phyloP scores from a whole-genome alignment of 2,888 invertebrate genomes.

The Agrypnus murinus region DNA sequence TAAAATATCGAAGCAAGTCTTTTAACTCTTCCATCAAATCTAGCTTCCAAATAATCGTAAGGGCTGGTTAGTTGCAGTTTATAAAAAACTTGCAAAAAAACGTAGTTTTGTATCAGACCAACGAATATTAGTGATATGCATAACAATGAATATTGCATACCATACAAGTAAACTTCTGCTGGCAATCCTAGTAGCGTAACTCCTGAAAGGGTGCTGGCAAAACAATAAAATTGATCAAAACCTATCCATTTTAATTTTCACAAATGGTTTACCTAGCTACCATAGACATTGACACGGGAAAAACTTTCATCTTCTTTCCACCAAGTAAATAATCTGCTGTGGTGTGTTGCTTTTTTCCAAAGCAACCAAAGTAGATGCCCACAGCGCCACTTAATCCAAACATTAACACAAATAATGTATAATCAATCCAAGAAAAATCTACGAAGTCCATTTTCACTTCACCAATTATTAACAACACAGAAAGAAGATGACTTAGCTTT shows the following conservation, averaged over 20 bases:
- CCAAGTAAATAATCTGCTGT: constrained; percentile 83
- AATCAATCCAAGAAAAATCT: too few relatives aligned
- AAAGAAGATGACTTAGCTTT: too few relatives aligned
- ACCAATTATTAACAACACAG: too few relatives aligned
- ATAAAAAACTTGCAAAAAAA: constrained; percentile 80
- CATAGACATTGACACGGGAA: constrained; percentile 83
- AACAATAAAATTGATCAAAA: neutral
- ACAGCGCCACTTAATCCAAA: constrained; percentile 73
- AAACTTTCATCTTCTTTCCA: constrained; percentile 81
- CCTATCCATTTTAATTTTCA: too few relatives aligned
- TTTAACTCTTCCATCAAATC: constrained; percentile 77
- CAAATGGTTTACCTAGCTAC: constrained; percentile 80
- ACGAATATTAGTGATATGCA: constrained; percentile 68
- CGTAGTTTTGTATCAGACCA: constrained; percentile 64
- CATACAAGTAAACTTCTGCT: constrained; percentile 82
- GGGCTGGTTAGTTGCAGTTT: constrained; percentile 81
- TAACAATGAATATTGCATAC: constrained; percentile 76
- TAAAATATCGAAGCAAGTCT: constrained; percentile 77
- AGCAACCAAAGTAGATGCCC: constrained; percentile 77
- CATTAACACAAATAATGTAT: too few relatives aligned
- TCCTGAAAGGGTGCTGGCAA: constrained; percentile 80
- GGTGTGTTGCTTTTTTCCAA: constrained; percentile 76
- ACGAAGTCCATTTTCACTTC: too few relatives aligned
- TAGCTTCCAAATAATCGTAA: constrained; percentile 79
- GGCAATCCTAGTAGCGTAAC: constrained; percentile 84